These are phyloP conservation scores for Eriosoma lanigerum DNA, from an alignment of 1,140 invertebrate genomes.

Conservation along the genomic window DNA sequence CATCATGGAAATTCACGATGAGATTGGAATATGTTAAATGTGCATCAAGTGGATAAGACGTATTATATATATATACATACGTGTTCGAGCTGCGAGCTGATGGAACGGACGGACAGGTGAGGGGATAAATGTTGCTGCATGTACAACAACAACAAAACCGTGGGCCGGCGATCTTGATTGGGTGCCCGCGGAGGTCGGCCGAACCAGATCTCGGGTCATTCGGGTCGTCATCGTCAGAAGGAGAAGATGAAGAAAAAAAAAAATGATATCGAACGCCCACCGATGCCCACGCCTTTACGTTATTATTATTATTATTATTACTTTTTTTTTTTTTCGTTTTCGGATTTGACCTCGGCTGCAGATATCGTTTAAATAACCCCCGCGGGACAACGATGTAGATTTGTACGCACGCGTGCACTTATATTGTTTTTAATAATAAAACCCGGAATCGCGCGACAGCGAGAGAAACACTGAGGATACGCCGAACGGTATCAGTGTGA, in stretches of 20 bases:
- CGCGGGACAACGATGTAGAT: constrained; percentile 9
- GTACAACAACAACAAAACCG: background rate
- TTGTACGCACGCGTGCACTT: too few species aligned
- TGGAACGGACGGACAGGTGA: background rate
- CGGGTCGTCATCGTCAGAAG: constrained; percentile 29
- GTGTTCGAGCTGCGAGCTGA: background rate
- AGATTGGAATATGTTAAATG: too few species aligned
- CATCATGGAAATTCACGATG: too few species aligned
- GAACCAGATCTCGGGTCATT: constrained; percentile 46
- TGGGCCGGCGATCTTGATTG: constrained; percentile 11
- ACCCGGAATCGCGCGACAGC: too few species aligned
- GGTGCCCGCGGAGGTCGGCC: constrained; percentile 38
- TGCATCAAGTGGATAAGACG: too few species aligned
- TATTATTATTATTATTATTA: background rate
- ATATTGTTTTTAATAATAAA: background rate
- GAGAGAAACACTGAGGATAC: background rate
- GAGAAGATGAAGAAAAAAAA: background rate
- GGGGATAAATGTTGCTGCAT: too few species aligned
- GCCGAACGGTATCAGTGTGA: background rate
- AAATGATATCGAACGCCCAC: constrained; percentile 16
- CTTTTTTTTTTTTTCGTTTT: constrained; percentile 27
- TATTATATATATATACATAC: too few species aligned
- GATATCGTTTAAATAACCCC: background rate
- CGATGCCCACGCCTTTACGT: constrained; percentile 32
- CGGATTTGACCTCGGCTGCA: constrained; percentile 20